Percentiles rank a stretch among this genome's conserved stretches.
Conservation (phyloP, 1,140 invertebrate genomes). For the Drosophila murphyi region DNA sequence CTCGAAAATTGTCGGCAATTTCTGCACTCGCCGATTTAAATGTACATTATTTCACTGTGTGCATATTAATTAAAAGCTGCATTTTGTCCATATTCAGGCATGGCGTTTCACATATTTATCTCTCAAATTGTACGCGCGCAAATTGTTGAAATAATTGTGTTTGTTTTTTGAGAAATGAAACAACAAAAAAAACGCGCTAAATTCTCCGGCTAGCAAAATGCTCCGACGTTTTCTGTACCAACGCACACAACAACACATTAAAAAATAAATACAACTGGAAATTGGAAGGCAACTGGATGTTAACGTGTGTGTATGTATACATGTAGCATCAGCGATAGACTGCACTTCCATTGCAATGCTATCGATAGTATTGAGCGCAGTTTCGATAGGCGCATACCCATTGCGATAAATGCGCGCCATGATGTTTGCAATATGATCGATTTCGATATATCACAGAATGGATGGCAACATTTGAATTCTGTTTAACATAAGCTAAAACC, state of each 20-base stretch:
- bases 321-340: constrained; percentile 33
- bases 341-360: constrained; percentile 4
- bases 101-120: constrained; percentile 26
- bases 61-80: constrained; percentile 6
- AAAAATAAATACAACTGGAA: constrained; percentile 61
- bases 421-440: not conserved
- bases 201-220: constrained; percentile 44
- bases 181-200: constrained; percentile 49
- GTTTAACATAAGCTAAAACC: not conserved
- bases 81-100: constrained; percentile 9
- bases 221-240: constrained; percentile 50
- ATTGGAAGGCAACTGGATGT: constrained; percentile 45
- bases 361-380: constrained; percentile 42
- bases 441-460: not conserved
- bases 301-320: constrained; percentile 39
- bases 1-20: constrained; percentile 31
- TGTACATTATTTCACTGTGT: constrained; percentile 13
- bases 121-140: constrained; percentile 6
- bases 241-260: constrained; percentile 57
- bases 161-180: constrained; percentile 21
- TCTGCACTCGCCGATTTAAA: constrained; percentile 9
- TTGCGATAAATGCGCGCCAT: constrained; percentile 8
- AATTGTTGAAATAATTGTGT: constrained; percentile 12
- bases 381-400: constrained; percentile 23
- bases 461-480: not conserved